phyloP scores from a whole-genome alignment of 2,888 invertebrate genomes.

The Drosophila mercatorum region DNA sequence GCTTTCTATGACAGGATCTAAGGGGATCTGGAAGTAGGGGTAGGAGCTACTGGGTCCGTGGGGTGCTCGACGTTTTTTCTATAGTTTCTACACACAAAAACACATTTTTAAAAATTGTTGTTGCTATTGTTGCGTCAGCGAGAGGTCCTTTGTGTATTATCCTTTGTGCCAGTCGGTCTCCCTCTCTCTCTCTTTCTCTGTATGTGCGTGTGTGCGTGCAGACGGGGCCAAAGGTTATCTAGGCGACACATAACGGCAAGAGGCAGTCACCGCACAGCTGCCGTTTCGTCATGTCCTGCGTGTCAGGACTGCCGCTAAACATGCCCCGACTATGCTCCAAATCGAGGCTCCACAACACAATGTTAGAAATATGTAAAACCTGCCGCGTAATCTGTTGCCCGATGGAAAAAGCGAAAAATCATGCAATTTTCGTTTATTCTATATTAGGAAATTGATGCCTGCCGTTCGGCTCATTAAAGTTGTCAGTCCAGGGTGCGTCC shows the following conservation, averaged over 20 bases:
- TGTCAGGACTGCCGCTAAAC: constrained; percentile 40
- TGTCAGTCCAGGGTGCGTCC: constrained; percentile 50
- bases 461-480: constrained; percentile 51
- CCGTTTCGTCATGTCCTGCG: constrained; percentile 47
- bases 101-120: constrained; percentile 71
- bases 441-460: constrained; percentile 34
- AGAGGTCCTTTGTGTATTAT: constrained; percentile 74
- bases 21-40: constrained; percentile 21
- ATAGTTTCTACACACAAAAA: constrained; percentile 73
- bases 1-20: constrained; percentile 26
- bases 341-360: background rate
- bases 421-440: constrained; percentile 49
- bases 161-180: constrained; percentile 65
- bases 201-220: constrained; percentile 33
- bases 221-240: constrained; percentile 80
- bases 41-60: constrained; percentile 25
- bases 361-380: constrained; percentile 20
- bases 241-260: constrained; percentile 67
- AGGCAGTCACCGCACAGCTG: constrained; percentile 67
- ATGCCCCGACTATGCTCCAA: constrained; percentile 11
- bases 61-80: constrained; percentile 63
- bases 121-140: constrained; percentile 77
- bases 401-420: constrained; percentile 41
- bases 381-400: constrained; percentile 46
- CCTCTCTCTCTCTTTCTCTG: constrained; percentile 21